Percentiles rank a stretch among this genome's conserved stretches.
These are phyloP conservation scores for Aldabrachelys gigantea DNA, from an alignment of 2,113 vertebrate species.

Conservation along the genomic window DNA sequence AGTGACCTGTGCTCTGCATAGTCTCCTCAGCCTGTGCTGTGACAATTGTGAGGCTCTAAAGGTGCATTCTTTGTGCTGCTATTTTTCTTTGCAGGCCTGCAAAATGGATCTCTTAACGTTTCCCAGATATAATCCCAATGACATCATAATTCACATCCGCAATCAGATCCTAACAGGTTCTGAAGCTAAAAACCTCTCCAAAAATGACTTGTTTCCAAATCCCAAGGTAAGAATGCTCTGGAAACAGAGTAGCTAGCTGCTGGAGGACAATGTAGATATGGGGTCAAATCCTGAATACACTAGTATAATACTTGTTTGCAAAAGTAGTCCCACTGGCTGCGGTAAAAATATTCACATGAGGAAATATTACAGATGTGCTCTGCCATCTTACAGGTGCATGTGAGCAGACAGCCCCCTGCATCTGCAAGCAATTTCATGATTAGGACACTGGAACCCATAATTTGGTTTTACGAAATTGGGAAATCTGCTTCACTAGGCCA, in stretches of 20 bases:
- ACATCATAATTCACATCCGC: constrained; percentile 78
- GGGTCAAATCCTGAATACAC: no score
- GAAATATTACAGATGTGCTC: background rate
- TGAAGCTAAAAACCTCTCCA: constrained; percentile 82
- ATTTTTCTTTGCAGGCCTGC: background rate
- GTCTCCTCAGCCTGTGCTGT: background rate
- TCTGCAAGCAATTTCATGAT: background rate
- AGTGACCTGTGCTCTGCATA: background rate
- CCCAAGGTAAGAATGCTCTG: constrained; percentile 76
- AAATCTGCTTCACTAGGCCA: background rate
- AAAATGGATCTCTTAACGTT: constrained; percentile 70
- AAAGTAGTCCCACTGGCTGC: background rate
- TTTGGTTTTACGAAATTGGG: background rate
- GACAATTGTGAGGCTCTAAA: background rate
- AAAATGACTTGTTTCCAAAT: constrained; percentile 76
- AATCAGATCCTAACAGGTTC: constrained; percentile 76
- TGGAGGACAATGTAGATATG: background rate
- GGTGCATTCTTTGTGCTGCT: background rate
- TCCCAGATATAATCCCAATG: constrained; percentile 76
- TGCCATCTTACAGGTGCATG: background rate
- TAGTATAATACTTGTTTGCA: background rate
- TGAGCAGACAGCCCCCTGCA: background rate
- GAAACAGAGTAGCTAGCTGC: background rate
- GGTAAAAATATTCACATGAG: background rate
- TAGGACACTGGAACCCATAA: background rate